Percentiles rank a stretch among this genome's conserved stretches.
Evolutionary conservation across 2,113 vertebrate species (phyloP).

Genomic region (Lagopus leucura): DNA sequence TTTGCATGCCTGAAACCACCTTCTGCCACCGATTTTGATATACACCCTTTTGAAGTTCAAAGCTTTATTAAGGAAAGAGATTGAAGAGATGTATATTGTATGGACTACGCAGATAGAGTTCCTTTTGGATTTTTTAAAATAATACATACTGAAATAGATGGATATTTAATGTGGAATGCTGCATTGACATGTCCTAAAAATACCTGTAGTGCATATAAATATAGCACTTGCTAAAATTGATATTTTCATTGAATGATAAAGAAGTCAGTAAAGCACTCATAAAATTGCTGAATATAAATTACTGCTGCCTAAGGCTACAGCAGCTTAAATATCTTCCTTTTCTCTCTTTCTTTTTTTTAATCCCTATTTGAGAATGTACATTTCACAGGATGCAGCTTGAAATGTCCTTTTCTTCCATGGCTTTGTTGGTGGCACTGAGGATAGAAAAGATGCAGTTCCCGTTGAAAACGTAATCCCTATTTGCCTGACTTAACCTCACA

Average conservation of each 20-base stretch:
- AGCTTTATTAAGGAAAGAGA: neutral
- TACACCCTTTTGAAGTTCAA: neutral
- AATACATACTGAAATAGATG: neutral
- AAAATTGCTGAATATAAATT: conserved; percentile 56
- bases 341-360: neutral
- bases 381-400: neutral
- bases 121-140: neutral
- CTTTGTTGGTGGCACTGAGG: neutral
- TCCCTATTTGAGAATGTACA: neutral
- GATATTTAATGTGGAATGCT: neutral
- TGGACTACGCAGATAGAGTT: neutral
- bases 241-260: conserved; percentile 60
- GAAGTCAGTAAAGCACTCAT: conserved; percentile 54
- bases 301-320: conserved; percentile 3
- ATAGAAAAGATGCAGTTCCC: neutral
- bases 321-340: conserved; percentile 46
- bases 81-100: neutral
- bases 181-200: conserved; percentile 36
- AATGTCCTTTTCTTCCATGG: neutral
- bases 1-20: neutral
- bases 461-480: neutral
- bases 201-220: conserved; percentile 2
- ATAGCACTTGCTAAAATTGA: conserved; percentile 39
- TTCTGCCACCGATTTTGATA: neutral
- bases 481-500: neutral